Conservation (phyloP, 2,888 invertebrate species). For the Phragmatobia fuliginosa region DNA sequence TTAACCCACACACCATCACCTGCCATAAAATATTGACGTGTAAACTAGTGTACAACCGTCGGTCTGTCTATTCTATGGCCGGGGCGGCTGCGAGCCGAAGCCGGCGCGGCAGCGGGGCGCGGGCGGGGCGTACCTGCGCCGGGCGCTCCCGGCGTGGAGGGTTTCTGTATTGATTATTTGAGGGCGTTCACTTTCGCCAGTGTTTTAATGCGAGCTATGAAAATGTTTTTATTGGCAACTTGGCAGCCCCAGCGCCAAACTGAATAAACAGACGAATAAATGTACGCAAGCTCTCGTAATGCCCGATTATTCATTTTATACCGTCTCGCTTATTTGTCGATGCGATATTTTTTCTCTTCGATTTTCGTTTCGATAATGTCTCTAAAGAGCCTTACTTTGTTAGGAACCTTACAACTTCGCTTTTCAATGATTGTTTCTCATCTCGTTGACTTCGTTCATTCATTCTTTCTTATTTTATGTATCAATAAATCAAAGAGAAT, state of each 20-base stretch:
- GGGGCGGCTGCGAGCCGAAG: conserved; percentile 53
- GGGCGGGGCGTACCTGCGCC: conserved; percentile 77
- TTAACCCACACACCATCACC: conserved; percentile 35
- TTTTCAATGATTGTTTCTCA: conserved; percentile 47
- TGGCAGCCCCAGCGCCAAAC: conserved; percentile 65
- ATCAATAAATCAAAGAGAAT: conserved; percentile 39
- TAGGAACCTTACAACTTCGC: conserved; percentile 38
- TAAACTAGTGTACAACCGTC: conserved; percentile 51
- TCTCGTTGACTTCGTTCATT: conserved; percentile 37
- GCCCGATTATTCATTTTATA: conserved; percentile 69
- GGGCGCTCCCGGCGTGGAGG: conserved; percentile 63
- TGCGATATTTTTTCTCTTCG: conserved; percentile 52
- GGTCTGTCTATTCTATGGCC: conserved; percentile 67
- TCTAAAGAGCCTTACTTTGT: conserved; percentile 50
- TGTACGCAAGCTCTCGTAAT: conserved; percentile 65
- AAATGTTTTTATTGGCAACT: conserved; percentile 83
- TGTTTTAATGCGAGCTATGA: conserved; percentile 84
- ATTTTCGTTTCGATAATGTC: conserved; percentile 45
- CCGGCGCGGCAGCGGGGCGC: conserved; percentile 56
- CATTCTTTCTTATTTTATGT: conserved; percentile 34
- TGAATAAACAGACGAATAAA: conserved; percentile 72
- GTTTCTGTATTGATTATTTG: conserved; percentile 67
- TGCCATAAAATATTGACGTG: conserved; percentile 52
- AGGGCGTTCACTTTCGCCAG: conserved; percentile 84
- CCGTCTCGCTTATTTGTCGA: conserved; percentile 57